Evolutionary conservation across 1,140 invertebrate species (phyloP).

Genomic region (Musca vetustissima): DNA sequence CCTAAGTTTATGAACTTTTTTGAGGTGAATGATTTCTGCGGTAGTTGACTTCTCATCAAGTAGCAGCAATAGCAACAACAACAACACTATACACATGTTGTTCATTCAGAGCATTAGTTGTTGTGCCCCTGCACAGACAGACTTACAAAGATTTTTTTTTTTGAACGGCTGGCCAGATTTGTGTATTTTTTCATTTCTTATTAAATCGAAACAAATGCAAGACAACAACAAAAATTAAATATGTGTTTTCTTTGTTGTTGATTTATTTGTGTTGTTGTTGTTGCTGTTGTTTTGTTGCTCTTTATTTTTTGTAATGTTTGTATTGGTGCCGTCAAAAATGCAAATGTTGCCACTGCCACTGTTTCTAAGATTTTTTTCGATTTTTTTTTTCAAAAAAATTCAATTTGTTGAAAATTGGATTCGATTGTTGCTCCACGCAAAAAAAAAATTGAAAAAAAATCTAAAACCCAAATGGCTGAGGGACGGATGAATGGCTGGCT

Average conservation of each 20-base stretch:
- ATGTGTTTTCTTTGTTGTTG: not conserved
- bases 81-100: slow-evolving; percentile 11
- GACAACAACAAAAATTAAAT: not conserved
- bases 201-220: not conserved
- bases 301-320: slow-evolving; percentile 13
- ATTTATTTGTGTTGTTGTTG: too few relatives aligned
- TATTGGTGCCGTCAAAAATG: slow-evolving; percentile 19
- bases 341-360: not conserved
- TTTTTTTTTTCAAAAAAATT: too few relatives aligned
- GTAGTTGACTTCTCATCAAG: slow-evolving; percentile 16
- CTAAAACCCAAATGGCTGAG: not conserved
- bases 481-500: too few relatives aligned
- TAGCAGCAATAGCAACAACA: too few relatives aligned
- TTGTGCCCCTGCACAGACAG: not conserved
- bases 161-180: not conserved
- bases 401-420: not conserved
- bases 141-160: too few relatives aligned
- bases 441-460: not conserved
- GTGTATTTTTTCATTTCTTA: not conserved
- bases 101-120: not conserved
- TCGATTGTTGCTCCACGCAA: not conserved
- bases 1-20: slow-evolving; percentile 19
- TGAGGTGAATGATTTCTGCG: slow-evolving; percentile 24
- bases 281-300: too few relatives aligned
- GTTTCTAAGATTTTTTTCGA: not conserved